Evolutionary conservation across 2,113 vertebrate genomes (phyloP).

Genomic region (Pyrgilauda ruficollis): DNA sequence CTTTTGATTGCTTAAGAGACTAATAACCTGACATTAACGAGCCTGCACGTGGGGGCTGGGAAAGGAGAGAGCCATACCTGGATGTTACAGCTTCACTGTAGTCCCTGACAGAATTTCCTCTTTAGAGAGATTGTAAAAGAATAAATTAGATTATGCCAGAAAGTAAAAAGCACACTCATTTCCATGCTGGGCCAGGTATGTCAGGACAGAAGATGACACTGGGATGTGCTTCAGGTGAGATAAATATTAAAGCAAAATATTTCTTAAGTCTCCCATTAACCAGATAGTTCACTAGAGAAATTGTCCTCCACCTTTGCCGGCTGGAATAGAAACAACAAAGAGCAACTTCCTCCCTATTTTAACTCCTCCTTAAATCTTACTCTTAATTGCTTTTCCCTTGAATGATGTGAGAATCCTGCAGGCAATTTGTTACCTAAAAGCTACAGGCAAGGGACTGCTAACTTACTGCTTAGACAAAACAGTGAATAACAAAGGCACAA

Average conservation of each 20-base stretch:
- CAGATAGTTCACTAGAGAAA: background rate
- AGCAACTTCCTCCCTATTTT: background rate
- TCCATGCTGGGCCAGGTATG: background rate
- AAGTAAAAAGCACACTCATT: background rate
- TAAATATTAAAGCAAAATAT: background rate
- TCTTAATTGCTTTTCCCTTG: background rate
- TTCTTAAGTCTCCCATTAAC: background rate
- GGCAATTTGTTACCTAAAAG: background rate
- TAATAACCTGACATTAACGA: background rate
- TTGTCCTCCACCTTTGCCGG: background rate
- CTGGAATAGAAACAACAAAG: background rate
- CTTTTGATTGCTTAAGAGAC: background rate
- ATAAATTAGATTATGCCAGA: background rate
- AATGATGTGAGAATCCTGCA: background rate
- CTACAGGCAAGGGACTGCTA: background rate
- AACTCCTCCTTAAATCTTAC: background rate
- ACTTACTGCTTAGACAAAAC: background rate
- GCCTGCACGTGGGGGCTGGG: fast-evolving
- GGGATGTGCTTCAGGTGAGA: background rate
- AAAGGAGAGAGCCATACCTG: background rate
- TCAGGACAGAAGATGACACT: background rate
- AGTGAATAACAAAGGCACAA: background rate
- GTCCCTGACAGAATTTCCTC: background rate
- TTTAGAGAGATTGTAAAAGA: background rate
- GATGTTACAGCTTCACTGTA: background rate